Percentiles rank a stretch among this genome's conserved stretches.
Conservation (phyloP, 2,888 invertebrate genomes). For the Vanessa cardui region DNA sequence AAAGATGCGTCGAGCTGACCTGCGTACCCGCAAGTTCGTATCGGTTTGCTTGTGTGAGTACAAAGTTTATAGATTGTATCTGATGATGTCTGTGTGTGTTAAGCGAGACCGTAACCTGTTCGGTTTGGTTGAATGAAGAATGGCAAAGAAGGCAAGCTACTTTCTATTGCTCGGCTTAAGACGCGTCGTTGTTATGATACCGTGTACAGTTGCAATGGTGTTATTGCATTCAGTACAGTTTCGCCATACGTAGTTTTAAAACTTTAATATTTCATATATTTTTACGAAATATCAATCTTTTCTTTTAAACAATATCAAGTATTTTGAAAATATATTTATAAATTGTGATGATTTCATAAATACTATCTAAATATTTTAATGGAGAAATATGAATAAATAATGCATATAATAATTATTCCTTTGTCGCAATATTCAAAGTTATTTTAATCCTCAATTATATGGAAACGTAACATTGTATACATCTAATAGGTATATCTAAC, state of each 20-base stretch:
- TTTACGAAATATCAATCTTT: too few relatives aligned
- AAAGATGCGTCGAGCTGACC: slow-evolving; percentile 70
- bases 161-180: slow-evolving; percentile 62
- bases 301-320: too few relatives aligned
- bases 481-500: too few relatives aligned
- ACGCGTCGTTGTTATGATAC: slow-evolving; percentile 18
- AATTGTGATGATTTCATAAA: too few relatives aligned
- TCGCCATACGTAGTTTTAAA: background rate
- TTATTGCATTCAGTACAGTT: slow-evolving; percentile 16
- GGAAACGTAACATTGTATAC: too few relatives aligned
- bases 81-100: slow-evolving; percentile 57
- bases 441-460: too few relatives aligned
- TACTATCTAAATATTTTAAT: too few relatives aligned
- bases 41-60: slow-evolving; percentile 48
- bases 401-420: too few relatives aligned
- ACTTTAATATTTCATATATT: background rate
- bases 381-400: too few relatives aligned
- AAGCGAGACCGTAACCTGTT: slow-evolving; percentile 74
- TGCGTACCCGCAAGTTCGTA: slow-evolving; percentile 59
- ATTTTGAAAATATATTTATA: too few relatives aligned
- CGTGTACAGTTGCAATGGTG: slow-evolving; percentile 14
- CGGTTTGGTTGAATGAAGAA: slow-evolving; percentile 77
- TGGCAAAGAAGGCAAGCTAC: slow-evolving; percentile 70
- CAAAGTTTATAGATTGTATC: slow-evolving; percentile 41
- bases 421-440: too few relatives aligned